Base-by-base conservation (phyloP, 2,797 vertebrate genomes). In the Masticophis lateralis region DNA sequence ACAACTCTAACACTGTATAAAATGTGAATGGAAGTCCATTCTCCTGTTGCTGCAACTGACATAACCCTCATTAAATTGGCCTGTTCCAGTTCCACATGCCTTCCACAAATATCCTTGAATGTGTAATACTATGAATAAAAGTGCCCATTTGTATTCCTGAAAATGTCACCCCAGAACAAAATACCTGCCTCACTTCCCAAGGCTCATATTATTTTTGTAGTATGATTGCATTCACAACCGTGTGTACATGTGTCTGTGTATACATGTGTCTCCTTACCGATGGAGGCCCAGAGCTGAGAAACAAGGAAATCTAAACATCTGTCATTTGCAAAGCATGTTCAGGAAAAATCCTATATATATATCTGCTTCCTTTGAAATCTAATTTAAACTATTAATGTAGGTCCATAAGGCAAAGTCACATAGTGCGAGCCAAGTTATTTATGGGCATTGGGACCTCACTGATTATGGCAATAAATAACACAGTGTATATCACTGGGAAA, bases 381-480 rank as follows among this genome's bases (percentile, higher is more conserved):
- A 89, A 97, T 97, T 96, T 93, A 96, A 96, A 53, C 91, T 90
- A 57, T 94, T 95, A 95, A 94, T 92, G 94, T 92, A 91, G 94
- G 92, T 32, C 94, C 92, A 93, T 95, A 92, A 96, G 97, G 87
- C 94, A 91, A 95, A 96, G 91, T 57, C 88, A n/a, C 37, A 12
- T 60, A 12, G 93, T 90, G 66, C 83, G 16, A 88, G 88, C 89
- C 63, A 95, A 95, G 94, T 96, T 94, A 96, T 97, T 97, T 95
- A 96, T 90, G 92, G 37, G 95, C 92, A 2, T 86, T 91, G 63
- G 94, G 91, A 94, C 32, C 95, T 92, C 61, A 57, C 95, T 94
- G 96, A 94, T 91, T 91, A 88, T 91, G 93, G 92, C 97, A 96
- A 97, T 95, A 96, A 97, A 95, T 96, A 96, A 96, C 57, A 63